Evolutionary conservation across 2,797 vertebrate genomes (phyloP).

Genomic region (Gallinago solitaria): DNA sequence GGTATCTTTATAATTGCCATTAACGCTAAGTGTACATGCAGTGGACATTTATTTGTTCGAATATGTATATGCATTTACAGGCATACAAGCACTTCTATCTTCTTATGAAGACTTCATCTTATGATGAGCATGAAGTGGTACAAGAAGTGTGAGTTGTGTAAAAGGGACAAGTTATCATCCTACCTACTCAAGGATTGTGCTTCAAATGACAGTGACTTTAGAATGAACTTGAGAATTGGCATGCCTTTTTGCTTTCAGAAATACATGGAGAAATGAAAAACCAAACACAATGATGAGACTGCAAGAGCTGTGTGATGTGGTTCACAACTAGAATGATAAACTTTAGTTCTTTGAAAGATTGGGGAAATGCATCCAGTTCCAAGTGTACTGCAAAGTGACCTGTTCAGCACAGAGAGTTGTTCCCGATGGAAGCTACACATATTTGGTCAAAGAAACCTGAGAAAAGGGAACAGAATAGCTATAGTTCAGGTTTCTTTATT

Average conservation of each 20-base stretch:
- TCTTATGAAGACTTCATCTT: too few species aligned
- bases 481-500: neutral
- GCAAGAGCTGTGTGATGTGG: neutral
- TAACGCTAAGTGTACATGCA: neutral
- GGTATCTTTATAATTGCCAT: neutral
- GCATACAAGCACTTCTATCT: neutral
- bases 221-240: neutral
- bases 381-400: neutral
- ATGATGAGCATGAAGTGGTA: neutral
- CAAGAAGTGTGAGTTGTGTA: neutral
- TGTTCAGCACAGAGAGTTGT: neutral
- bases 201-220: neutral
- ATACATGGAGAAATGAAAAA: neutral
- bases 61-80: neutral
- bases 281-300: neutral
- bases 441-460: neutral
- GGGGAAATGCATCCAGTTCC: neutral
- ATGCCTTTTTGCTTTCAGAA: neutral
- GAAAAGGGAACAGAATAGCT: neutral
- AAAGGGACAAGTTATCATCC: neutral
- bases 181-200: neutral
- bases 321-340: neutral
- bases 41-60: neutral
- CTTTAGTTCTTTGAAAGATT: neutral
- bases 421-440: neutral